Evolutionary conservation across 2,797 vertebrate genomes (phyloP).

Genomic region (Buceros bicornis): DNA sequence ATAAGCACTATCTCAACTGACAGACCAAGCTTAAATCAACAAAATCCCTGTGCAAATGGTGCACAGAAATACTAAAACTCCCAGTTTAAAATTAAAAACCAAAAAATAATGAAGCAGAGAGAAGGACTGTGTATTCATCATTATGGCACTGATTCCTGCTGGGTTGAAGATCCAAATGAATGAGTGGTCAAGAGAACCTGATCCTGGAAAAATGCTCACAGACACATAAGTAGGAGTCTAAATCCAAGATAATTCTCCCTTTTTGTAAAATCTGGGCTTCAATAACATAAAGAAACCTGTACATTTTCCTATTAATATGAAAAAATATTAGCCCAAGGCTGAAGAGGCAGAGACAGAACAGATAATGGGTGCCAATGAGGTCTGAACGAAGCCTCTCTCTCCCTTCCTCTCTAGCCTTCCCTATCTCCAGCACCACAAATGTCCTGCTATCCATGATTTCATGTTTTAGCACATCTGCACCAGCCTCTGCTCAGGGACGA

Average conservation of each 20-base stretch:
- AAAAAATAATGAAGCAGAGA: background rate
- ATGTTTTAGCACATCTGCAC: background rate
- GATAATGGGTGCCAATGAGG: background rate
- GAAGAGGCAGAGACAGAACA: background rate
- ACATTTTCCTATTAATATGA: background rate
- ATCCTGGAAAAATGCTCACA: background rate
- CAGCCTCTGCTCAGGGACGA: background rate
- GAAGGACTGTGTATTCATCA: background rate
- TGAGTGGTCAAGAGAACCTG: background rate
- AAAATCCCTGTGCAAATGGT: conserved; percentile 5
- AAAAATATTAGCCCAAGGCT: background rate
- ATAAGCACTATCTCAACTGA: conserved; percentile 7
- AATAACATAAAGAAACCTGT: background rate
- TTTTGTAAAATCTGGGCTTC: background rate
- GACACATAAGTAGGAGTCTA: background rate
- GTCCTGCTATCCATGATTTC: background rate
- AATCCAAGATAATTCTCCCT: background rate
- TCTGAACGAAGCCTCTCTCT: background rate
- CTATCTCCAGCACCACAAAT: background rate
- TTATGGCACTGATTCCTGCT: background rate
- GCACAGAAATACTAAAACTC: background rate
- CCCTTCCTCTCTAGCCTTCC: background rate
- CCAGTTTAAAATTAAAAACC: background rate
- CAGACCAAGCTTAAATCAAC: conserved; percentile 4
- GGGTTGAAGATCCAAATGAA: background rate